phyloP scores from a whole-genome alignment of 2,888 invertebrate genomes.

The Idaea straminata region DNA sequence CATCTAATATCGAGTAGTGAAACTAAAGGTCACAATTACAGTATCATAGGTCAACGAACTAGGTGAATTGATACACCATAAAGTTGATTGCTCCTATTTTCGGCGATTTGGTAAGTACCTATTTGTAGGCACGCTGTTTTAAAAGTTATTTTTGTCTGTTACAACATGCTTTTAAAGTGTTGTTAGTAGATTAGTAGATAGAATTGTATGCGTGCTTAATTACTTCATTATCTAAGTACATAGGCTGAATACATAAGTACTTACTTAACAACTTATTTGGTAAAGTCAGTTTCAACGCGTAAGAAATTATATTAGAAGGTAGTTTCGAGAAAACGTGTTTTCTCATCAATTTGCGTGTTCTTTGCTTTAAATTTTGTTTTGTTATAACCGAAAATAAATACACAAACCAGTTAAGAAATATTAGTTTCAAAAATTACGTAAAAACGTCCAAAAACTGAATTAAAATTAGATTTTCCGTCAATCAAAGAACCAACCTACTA shows the following conservation, averaged over 20 bases:
- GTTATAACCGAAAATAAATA: background rate
- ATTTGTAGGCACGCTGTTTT: slow-evolving; percentile 9
- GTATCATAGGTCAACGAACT: slow-evolving; percentile 39
- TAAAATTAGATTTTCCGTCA: background rate
- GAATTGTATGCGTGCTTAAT: background rate
- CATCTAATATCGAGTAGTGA: slow-evolving; percentile 41
- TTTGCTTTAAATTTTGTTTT: too few relatives aligned
- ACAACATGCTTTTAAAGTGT: background rate
- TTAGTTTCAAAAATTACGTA: background rate
- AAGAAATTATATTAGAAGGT: background rate
- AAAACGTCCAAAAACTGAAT: background rate
- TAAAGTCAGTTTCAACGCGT: background rate
- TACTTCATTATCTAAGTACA: too few relatives aligned
- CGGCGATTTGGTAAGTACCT: slow-evolving; percentile 32
- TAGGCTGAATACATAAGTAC: too few relatives aligned
- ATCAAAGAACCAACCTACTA: background rate
- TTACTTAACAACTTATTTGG: too few relatives aligned
- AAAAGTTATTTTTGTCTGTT: background rate
- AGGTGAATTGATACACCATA: slow-evolving; percentile 35
- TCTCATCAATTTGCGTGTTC: too few relatives aligned
- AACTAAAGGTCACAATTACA: slow-evolving; percentile 41
- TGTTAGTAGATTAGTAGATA: background rate
- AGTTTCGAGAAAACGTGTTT: background rate
- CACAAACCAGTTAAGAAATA: background rate
- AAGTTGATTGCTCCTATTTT: slow-evolving; percentile 40